Evolutionary conservation across 2,888 invertebrate genomes (phyloP).

Genomic region (Phania funesta): DNA sequence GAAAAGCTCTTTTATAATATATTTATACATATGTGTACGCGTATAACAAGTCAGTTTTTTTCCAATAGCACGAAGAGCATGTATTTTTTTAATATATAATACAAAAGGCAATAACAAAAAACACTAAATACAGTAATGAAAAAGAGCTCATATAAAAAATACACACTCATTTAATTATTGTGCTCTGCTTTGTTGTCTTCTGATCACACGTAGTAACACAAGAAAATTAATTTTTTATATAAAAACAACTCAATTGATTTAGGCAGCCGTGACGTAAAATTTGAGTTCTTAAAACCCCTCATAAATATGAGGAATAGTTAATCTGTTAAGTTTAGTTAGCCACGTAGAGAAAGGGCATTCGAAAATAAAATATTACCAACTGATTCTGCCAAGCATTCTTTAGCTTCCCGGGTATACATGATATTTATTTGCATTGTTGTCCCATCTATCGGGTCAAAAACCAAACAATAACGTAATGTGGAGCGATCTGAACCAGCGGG

Average conservation of each 20-base stretch:
- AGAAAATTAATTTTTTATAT: conserved; percentile 10
- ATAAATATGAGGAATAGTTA: no score
- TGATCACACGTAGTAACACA: conserved; percentile 53
- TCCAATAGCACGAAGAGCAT: not conserved
- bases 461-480: no score
- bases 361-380: no score
- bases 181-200: conserved; percentile 13
- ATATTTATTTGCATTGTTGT: no score
- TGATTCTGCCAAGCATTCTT: no score
- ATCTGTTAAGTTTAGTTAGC: no score
- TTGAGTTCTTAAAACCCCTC: not conserved
- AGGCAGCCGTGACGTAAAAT: not conserved
- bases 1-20: conserved; percentile 72
- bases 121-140: conserved; percentile 35
- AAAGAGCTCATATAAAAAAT: conserved; percentile 22
- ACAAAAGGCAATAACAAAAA: conserved; percentile 29
- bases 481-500: no score
- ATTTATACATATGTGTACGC: no score
- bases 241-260: conserved; percentile 18
- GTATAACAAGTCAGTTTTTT: conserved; percentile 29
- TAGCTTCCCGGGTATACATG: no score
- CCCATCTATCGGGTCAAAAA: no score
- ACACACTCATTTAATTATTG: conserved; percentile 27
- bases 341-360: no score
- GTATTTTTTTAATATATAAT: conserved; percentile 7